Evolutionary conservation across 2,888 invertebrate genomes (phyloP).

Genomic region (Sphaerophoria taeniata): DNA sequence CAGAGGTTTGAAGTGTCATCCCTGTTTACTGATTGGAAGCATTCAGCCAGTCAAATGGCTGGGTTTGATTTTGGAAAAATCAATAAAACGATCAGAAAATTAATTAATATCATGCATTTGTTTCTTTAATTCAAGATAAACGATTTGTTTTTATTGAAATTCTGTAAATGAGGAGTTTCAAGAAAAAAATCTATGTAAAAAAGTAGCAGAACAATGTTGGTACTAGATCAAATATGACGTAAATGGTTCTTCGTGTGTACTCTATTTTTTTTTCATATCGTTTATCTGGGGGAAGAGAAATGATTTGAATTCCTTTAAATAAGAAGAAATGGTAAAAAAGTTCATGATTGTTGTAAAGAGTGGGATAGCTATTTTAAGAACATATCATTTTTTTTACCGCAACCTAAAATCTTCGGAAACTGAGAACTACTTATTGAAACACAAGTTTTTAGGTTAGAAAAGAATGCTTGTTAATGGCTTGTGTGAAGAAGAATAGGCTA

Average conservation of each 20-base stretch:
- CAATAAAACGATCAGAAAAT: neutral
- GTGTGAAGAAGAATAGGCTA: too few species aligned
- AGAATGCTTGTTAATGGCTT: too few species aligned
- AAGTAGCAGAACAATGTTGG: neutral
- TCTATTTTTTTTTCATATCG: neutral
- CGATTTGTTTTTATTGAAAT: neutral
- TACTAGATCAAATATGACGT: conserved; percentile 33
- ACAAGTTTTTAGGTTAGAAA: too few species aligned
- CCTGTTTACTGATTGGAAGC: conserved; percentile 40
- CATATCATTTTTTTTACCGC: too few species aligned
- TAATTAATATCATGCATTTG: neutral
- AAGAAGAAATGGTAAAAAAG: too few species aligned
- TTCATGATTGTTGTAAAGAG: too few species aligned
- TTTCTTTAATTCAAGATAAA: neutral
- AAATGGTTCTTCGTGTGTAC: conserved; percentile 2
- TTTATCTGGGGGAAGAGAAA: neutral
- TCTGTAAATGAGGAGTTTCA: neutral
- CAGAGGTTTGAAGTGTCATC: conserved; percentile 61
- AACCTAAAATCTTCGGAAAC: too few species aligned
- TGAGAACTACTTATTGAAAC: too few species aligned
- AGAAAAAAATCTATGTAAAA: neutral
- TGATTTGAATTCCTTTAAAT: too few species aligned
- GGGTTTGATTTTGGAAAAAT: neutral
- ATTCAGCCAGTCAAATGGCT: conserved; percentile 36
- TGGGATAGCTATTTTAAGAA: too few species aligned